Percentiles rank a stretch among this genome's conserved stretches.
Conservation (phyloP, 2,113 vertebrate species). For the Xiphorhynchus elegans region DNA sequence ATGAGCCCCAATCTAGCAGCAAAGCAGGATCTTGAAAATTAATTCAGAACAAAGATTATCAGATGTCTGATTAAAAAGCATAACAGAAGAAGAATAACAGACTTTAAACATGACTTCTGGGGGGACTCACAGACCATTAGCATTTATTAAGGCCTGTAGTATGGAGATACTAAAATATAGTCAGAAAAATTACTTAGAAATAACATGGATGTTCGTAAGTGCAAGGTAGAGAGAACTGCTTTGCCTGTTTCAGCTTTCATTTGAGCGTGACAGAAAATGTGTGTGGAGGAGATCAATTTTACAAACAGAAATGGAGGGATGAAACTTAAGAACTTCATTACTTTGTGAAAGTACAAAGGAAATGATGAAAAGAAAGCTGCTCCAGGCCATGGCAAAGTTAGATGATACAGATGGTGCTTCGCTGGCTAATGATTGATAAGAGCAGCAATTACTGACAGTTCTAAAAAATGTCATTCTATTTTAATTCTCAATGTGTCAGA, state of each 20-base stretch:
- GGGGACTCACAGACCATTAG: not conserved
- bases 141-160: not conserved
- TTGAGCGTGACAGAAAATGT: not conserved
- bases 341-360: slow-evolving; percentile 1
- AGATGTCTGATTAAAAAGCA: not conserved
- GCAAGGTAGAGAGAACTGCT: not conserved
- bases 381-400: not conserved
- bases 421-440: not conserved
- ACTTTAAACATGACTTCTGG: not conserved
- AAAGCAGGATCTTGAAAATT: not conserved
- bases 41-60: not conserved
- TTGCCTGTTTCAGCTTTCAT: not conserved
- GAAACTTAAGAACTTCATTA: not conserved
- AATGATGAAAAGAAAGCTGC: not conserved
- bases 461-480: slow-evolving; percentile 20
- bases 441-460: not conserved
- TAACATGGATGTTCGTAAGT: not conserved
- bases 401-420: not conserved
- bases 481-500: slow-evolving; percentile 6
- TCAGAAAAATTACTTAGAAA: not conserved
- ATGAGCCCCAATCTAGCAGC: not conserved
- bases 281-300: not conserved
- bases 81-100: not conserved
- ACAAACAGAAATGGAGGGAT: not conserved
- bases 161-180: not conserved